phyloP scores from a whole-genome alignment of 2,888 invertebrate species.

The Romanomermis culicivorax region DNA sequence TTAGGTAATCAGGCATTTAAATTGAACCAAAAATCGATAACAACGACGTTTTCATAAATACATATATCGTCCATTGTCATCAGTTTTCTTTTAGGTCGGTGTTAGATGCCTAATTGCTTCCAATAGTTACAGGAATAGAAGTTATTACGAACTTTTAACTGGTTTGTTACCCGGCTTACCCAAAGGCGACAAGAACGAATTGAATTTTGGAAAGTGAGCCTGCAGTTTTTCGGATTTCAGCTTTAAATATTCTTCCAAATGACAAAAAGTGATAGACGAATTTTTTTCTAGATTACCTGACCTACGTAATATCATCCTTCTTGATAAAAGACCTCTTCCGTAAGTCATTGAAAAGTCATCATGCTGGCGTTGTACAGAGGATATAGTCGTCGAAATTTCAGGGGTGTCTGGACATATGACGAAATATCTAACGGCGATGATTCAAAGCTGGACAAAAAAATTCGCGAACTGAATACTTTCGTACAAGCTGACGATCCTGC shows the following conservation, averaged over 20 bases:
- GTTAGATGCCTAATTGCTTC: conserved; percentile 46
- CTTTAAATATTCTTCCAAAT: background rate
- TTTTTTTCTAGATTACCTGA: conserved; percentile 15
- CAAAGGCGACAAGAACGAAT: conserved; percentile 32
- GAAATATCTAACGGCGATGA: conserved; percentile 25
- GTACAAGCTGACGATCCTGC: conserved; percentile 46
- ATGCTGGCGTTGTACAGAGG: too few relatives aligned
- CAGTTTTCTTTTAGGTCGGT: conserved; percentile 30
- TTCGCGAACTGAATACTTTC: conserved; percentile 34
- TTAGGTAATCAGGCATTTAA: too few relatives aligned
- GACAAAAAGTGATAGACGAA: background rate
- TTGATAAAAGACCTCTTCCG: conserved; percentile 37
- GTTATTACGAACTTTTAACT: conserved; percentile 45
- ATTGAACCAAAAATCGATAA: too few relatives aligned
- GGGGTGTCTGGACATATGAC: conserved; percentile 30
- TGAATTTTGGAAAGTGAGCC: conserved; percentile 28
- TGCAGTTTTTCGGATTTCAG: background rate
- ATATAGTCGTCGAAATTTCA: too few relatives aligned
- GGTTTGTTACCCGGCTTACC: conserved; percentile 39
- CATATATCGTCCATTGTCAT: too few relatives aligned
- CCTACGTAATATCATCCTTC: conserved; percentile 40
- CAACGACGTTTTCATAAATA: too few relatives aligned
- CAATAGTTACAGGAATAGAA: conserved; percentile 41
- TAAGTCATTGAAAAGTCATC: conserved; percentile 32
- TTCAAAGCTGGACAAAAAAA: conserved; percentile 23